Conservation (phyloP, 2,888 invertebrate genomes). For the Hirtodrosophila confusa region DNA sequence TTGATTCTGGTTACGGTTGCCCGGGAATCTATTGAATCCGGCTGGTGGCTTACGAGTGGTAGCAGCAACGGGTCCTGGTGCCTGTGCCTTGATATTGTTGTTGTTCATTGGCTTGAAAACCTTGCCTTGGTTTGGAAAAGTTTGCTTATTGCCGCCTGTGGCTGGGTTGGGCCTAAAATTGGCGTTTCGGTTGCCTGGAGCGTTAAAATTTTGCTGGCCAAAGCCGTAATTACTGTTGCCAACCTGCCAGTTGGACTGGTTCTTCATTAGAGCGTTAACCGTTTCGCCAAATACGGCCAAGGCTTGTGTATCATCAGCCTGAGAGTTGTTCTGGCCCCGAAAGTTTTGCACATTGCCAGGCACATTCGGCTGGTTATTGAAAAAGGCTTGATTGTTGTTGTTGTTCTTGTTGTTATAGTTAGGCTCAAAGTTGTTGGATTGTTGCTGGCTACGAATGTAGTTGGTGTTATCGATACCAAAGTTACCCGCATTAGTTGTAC, state of each 20-base stretch:
- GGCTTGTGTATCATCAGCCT: slow-evolving; percentile 4
- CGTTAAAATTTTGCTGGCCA: slow-evolving; percentile 1
- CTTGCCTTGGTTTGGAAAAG: neutral
- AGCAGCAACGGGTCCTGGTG: no score
- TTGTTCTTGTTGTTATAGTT: slow-evolving; percentile 24
- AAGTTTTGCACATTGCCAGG: slow-evolving; percentile 13
- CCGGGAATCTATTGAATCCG: no score
- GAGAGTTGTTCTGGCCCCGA: slow-evolving; percentile 23
- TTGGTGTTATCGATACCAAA: slow-evolving; percentile 20
- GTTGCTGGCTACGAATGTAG: slow-evolving; percentile 19
- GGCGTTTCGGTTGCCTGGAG: slow-evolving; percentile 19
- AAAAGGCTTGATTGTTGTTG: slow-evolving; percentile 23
- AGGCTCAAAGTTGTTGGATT: slow-evolving; percentile 15
- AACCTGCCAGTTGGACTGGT: slow-evolving; percentile 40
- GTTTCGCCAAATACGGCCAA: slow-evolving; percentile 30
- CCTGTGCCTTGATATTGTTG: neutral
- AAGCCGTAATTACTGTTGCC: slow-evolving; percentile 40
- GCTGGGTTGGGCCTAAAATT: neutral
- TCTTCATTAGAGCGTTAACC: slow-evolving; percentile 30
- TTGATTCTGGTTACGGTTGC: no score
- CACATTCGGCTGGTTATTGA: slow-evolving; percentile 12
- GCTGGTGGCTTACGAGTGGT: no score
- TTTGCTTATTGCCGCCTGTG: neutral
- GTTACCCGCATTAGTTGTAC: no score
- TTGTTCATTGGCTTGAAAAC: slow-evolving; percentile 9